phyloP scores from a whole-genome alignment of 2,113 vertebrate species.

The Pimephales promelas region DNA sequence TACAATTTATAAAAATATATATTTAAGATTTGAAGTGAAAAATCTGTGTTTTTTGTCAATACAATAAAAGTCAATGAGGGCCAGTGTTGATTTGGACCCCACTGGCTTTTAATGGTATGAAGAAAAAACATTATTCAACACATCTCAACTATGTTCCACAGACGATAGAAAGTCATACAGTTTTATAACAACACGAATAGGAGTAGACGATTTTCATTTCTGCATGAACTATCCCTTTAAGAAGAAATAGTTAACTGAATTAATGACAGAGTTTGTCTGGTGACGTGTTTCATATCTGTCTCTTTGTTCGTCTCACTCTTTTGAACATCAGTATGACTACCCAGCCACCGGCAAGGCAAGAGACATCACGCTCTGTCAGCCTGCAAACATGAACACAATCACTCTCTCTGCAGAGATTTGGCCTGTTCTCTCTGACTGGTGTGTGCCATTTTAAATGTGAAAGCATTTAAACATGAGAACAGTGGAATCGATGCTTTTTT shows the following conservation, averaged over 20 bases:
- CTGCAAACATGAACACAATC: neutral
- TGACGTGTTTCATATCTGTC: neutral
- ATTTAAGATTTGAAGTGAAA: too few species aligned
- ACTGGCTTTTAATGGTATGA: too few species aligned
- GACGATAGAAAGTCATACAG: too few species aligned
- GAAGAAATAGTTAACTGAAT: neutral
- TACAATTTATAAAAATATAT: too few species aligned
- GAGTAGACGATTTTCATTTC: too few species aligned
- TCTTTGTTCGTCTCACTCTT: neutral
- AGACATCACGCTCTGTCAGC: neutral
- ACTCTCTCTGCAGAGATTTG: neutral
- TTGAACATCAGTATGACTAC: conserved; percentile 10
- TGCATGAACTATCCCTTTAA: too few species aligned
- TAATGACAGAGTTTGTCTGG: neutral
- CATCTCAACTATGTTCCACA: too few species aligned
- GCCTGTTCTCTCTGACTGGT: neutral
- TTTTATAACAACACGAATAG: too few species aligned
- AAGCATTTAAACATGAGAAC: conserved; percentile 13
- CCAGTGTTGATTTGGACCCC: too few species aligned
- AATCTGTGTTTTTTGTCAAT: too few species aligned
- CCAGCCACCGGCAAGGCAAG: neutral
- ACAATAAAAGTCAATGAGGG: too few species aligned
- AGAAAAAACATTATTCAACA: too few species aligned
- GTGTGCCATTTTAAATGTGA: neutral
- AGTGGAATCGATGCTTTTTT: conserved; percentile 3